These are phyloP conservation scores for Onychostruthus taczanowskii DNA, from an alignment of 2,113 vertebrate genomes.

Conservation along the genomic window DNA sequence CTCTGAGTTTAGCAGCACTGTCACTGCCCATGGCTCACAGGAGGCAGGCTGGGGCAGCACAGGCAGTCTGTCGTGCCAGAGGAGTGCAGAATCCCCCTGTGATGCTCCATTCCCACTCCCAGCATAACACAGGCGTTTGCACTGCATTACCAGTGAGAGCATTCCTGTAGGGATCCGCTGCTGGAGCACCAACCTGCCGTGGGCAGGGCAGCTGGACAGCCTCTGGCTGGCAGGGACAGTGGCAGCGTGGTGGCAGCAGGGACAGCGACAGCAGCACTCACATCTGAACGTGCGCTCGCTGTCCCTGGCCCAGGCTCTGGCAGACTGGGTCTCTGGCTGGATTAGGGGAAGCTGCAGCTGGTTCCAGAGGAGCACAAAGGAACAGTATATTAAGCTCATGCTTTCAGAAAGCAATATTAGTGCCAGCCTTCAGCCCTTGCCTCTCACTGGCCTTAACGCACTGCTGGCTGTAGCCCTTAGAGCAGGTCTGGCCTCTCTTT, in stretches of 20 bases:
- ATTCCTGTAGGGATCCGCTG: rapidly evolving
- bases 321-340: neutral
- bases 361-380: neutral
- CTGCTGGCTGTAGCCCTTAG: neutral
- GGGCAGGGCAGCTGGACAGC: neutral
- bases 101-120: rapidly evolving
- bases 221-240: neutral
- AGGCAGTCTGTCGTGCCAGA: rapidly evolving
- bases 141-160: rapidly evolving
- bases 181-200: rapidly evolving
- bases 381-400: neutral
- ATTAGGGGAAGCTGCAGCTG: neutral
- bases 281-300: rapidly evolving
- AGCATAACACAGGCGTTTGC: rapidly evolving
- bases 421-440: neutral
- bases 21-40: rapidly evolving
- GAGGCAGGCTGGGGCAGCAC: neutral
- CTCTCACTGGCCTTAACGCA: neutral
- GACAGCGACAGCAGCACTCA: neutral
- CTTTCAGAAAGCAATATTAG: neutral
- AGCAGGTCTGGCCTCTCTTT: neutral
- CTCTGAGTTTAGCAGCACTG: neutral
- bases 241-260: neutral
- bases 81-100: neutral
- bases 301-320: neutral